Evolutionary conservation across 2,113 vertebrate genomes (phyloP).

Genomic region (Neoarius graeffei): DNA sequence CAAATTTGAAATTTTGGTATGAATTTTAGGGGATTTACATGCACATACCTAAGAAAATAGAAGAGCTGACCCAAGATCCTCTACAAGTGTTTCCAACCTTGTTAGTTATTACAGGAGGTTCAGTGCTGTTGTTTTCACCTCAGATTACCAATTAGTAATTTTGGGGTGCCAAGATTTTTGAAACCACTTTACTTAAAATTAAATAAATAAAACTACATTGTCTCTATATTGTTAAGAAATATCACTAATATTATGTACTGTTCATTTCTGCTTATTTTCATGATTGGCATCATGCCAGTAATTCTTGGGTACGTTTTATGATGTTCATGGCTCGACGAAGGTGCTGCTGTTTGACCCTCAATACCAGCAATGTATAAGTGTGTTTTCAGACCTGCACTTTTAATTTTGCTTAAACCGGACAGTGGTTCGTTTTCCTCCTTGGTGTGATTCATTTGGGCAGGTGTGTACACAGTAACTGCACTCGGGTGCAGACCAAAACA

Average conservation of each 20-base stretch:
- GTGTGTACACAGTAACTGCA: too few species aligned
- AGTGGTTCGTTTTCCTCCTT: too few species aligned
- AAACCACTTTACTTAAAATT: background rate
- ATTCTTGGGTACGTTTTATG: background rate
- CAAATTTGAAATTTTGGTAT: background rate
- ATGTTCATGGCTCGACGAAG: background rate
- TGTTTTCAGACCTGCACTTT: too few species aligned
- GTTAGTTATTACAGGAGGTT: background rate
- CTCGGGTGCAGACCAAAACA: too few species aligned
- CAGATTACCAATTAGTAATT: too few species aligned
- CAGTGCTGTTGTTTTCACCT: background rate
- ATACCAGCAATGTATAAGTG: background rate
- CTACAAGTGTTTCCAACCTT: background rate
- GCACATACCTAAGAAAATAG: background rate
- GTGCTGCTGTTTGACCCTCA: background rate
- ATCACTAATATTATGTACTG: background rate
- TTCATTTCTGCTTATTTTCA: background rate
- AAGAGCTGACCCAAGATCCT: background rate
- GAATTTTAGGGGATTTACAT: background rate
- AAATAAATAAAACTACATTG: background rate
- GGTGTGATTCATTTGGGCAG: too few species aligned
- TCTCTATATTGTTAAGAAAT: background rate
- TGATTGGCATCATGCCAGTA: background rate
- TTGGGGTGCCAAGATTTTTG: background rate
- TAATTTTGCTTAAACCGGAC: too few species aligned